Base-by-base conservation (phyloP, 1,140 invertebrate genomes). In the Euura saliciscinereae region DNA sequence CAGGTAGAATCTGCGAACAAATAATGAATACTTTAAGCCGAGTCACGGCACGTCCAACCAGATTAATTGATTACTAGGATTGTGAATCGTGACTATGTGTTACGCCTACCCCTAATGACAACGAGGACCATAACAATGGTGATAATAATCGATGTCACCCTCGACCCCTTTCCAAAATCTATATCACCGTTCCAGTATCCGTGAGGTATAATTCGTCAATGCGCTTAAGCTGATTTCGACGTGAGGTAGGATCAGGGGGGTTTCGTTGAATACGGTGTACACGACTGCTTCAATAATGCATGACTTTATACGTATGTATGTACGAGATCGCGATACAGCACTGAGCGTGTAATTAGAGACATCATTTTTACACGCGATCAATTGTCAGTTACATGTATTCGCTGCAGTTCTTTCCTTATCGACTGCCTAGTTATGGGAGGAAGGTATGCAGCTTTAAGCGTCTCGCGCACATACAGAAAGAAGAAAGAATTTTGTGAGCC, bases 201-300 rank as follows among this genome's bases (percentile, higher is more conserved):
- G 51, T 59, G 51, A 59, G 8, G 51, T 59, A n/a, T 59, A 59
- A 67, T 46, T 68, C 71, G 66, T 67, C 43, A 45, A 72, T 66
- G 45, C 64, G 65, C 45, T 59, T 43, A 43, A 67, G 43, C 71
- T 43, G 44, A 72, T 46, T 43, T 59, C 44, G 42, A 59, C 66
- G 28, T 44, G 11, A 67, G 11, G 8, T 45, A 28, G 28, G 28
- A 28, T 28, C 28, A 28, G 28, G 28, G 28, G 28, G 28, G 28
- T 72, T 45, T 64, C 71, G 45, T 64, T 72, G 44, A 45, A 72
- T 42, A 44, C 66, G 11, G n/a, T 44, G 71, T 46, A n/a, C 51
- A 11, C 51, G 51, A 59, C 10, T 2, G 51, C 51, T 59, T 59
- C 10, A 59, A 59, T 59, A 59, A 59, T 59, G 51, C 51, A 59